phyloP scores from a whole-genome alignment of 2,113 vertebrate genomes.

The Semnornis frantzii region DNA sequence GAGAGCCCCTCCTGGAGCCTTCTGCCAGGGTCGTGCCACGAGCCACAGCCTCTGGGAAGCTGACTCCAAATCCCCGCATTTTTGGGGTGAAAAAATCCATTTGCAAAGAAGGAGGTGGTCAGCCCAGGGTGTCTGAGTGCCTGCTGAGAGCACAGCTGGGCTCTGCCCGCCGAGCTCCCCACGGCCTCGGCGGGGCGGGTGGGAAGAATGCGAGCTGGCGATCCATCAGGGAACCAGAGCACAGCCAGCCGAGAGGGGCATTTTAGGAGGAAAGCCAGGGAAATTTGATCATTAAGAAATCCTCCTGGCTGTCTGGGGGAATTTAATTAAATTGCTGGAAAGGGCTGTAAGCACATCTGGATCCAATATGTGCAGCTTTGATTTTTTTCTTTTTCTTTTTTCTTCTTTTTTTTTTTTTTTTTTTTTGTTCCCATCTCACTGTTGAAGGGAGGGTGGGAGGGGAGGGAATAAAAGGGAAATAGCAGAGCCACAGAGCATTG shows the following conservation, averaged over 20 bases:
- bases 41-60: not conserved
- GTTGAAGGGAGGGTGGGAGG: constrained; percentile 2
- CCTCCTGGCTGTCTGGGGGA: constrained; percentile 85
- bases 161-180: constrained; percentile 14
- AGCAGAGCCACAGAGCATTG: constrained; percentile 51
- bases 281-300: constrained; percentile 87
- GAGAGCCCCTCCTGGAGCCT: rapidly evolving
- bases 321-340: constrained; percentile 89
- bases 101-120: not conserved
- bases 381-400: constrained; percentile 47
- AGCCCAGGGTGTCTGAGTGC: not conserved
- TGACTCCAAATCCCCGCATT: not conserved
- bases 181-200: constrained; percentile 40
- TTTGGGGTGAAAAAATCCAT: not conserved
- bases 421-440: constrained; percentile 67
- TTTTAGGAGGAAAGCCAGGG: constrained; percentile 78
- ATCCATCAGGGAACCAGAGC: constrained; percentile 80
- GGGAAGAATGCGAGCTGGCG: constrained; percentile 68
- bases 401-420: not conserved
- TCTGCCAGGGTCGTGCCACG: not conserved
- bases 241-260: constrained; percentile 69
- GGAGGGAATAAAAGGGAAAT: constrained; percentile 55
- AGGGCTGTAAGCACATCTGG: constrained; percentile 82
- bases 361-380: constrained; percentile 85
- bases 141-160: not conserved